Percentiles rank a stretch among this genome's conserved stretches.
Conservation (phyloP, 35 echinoderm and acorn worm genomes). For the Stichopus chloronotus region DNA sequence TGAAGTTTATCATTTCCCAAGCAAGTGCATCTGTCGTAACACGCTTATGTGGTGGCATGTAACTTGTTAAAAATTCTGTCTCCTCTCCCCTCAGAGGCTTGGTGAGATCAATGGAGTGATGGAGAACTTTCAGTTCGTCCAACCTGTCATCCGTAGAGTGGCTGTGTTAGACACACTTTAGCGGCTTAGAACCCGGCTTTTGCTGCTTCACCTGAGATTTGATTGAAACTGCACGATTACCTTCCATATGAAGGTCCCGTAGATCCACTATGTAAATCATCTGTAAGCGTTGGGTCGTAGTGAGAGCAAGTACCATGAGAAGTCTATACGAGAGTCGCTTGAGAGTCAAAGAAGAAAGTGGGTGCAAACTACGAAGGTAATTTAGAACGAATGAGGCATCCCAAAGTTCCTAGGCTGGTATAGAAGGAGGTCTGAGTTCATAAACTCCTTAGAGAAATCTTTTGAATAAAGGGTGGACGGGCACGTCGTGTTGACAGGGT, state of each 20-base stretch:
- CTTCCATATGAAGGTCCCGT: neutral
- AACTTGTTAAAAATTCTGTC: slow-evolving; percentile 41
- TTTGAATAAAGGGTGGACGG: neutral
- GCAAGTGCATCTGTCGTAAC: neutral
- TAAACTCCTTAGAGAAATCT: slow-evolving; percentile 57
- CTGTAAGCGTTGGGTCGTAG: neutral
- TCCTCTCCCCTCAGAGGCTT: slow-evolving; percentile 14
- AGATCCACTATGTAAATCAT: neutral
- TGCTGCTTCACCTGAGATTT: slow-evolving; percentile 7
- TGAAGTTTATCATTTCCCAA: too few relatives aligned
- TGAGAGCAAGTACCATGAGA: slow-evolving; percentile 27
- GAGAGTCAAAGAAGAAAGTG: neutral
- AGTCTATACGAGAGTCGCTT: slow-evolving; percentile 40
- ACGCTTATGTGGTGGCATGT: neutral
- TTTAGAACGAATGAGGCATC: slow-evolving; percentile 14
- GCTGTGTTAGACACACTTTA: slow-evolving; percentile 10
- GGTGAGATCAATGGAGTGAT: neutral
- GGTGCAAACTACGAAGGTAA: neutral
- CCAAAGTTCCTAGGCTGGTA: slow-evolving; percentile 34
- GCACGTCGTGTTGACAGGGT: neutral
- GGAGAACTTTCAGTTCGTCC: neutral
- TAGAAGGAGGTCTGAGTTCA: slow-evolving; percentile 32
- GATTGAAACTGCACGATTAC: neutral
- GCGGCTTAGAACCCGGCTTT: neutral
- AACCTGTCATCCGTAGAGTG: neutral